A percentile compares a stretch with the other conserved stretches of the same genome.
phyloP scores from a whole-genome alignment of 2,888 invertebrate species.

The Spisula subtruncata region DNA sequence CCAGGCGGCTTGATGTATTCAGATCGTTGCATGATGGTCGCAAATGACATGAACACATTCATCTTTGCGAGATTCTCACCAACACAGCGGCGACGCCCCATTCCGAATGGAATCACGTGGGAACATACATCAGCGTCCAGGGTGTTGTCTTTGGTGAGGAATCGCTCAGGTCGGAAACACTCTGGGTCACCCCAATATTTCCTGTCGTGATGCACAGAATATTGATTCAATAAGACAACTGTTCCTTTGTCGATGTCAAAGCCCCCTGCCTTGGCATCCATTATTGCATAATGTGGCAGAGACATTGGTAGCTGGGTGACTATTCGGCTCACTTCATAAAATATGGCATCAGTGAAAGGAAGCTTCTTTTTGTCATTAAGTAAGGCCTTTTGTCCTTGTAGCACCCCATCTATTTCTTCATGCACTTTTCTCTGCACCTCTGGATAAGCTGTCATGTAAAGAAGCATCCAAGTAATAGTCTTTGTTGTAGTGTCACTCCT shows the following conservation, averaged over 20 bases:
- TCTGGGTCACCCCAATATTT: conserved; percentile 51
- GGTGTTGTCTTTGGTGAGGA: conserved; percentile 20
- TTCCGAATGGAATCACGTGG: conserved; percentile 70
- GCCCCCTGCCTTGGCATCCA: conserved; percentile 44
- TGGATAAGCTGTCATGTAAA: conserved; percentile 71
- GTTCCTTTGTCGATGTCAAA: conserved; percentile 42
- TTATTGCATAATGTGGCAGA: conserved; percentile 74
- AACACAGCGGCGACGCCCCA: conserved; percentile 77
- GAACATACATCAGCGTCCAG: conserved; percentile 52
- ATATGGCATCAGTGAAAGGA: conserved; percentile 72
- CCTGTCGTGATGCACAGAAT: conserved; percentile 61
- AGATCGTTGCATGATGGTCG: conserved; percentile 73
- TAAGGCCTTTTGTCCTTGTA: conserved; percentile 54
- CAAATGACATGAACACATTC: conserved; percentile 76
- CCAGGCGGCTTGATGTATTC: conserved; percentile 41
- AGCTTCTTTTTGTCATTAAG: conserved; percentile 58
- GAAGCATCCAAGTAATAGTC: conserved; percentile 64
- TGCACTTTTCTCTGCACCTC: conserved; percentile 72
- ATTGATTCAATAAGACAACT: conserved; percentile 63
- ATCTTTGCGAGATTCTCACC: conserved; percentile 79
- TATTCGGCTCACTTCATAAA: conserved; percentile 72
- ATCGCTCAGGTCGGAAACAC: conserved; percentile 61
- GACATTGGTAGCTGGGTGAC: conserved; percentile 70
- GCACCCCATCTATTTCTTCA: conserved; percentile 73
- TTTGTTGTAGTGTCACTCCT: conserved; percentile 16